Percentiles rank a stretch among this genome's conserved stretches.
Evolutionary conservation across 2,888 invertebrate genomes (phyloP).

Genomic region (Drosophila testacea): DNA sequence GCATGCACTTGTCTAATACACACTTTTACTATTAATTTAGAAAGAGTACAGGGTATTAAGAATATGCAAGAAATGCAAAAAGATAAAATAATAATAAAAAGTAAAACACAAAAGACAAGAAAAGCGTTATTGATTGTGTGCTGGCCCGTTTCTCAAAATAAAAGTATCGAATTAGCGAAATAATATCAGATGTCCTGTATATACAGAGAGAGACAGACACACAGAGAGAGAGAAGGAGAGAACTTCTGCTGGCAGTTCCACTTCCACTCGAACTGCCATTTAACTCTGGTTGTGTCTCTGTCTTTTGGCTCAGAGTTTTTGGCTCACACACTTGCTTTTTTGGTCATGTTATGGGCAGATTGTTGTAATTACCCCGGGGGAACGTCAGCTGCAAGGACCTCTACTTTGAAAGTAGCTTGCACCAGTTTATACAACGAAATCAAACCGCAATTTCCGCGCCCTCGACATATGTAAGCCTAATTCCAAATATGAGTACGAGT

Average conservation of each 20-base stretch:
- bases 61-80: constrained; percentile 61
- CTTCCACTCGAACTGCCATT: constrained; percentile 75
- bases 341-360: constrained; percentile 44
- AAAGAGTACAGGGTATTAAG: constrained; percentile 43
- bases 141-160: constrained; percentile 59
- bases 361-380: constrained; percentile 50
- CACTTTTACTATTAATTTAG: not conserved
- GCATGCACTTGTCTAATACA: no score
- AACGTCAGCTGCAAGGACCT: constrained; percentile 64
- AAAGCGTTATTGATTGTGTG: constrained; percentile 43
- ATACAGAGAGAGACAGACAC: constrained; percentile 10
- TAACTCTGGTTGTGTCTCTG: constrained; percentile 29
- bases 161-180: constrained; percentile 84
- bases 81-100: constrained; percentile 25
- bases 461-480: constrained; percentile 74
- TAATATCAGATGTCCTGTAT: constrained; percentile 80
- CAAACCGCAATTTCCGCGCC: constrained; percentile 67
- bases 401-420: constrained; percentile 11
- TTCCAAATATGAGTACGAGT: constrained; percentile 28
- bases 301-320: constrained; percentile 1
- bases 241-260: constrained; percentile 53
- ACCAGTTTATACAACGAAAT: constrained; percentile 49
- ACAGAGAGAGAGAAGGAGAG: not conserved
- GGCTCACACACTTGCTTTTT: constrained; percentile 20
- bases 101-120: constrained; percentile 26